phyloP scores from a whole-genome alignment of 2,888 invertebrate genomes.

The Rhogogaster chlorosoma region DNA sequence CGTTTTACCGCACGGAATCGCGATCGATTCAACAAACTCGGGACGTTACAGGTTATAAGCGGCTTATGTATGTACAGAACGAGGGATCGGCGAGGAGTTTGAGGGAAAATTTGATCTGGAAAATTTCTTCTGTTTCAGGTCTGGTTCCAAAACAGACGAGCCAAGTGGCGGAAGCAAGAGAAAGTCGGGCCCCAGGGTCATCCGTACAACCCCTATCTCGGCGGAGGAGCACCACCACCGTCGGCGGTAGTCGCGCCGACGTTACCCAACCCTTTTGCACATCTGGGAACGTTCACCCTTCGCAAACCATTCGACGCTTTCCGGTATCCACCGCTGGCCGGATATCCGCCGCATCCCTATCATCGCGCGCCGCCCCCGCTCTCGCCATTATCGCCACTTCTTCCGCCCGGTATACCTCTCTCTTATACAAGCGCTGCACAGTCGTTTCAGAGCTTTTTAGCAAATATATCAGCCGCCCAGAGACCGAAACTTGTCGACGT shows the following conservation, averaged over 20 bases:
- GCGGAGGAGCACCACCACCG: slow-evolving; percentile 83
- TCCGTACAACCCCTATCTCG: slow-evolving; percentile 92
- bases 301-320: slow-evolving; percentile 84
- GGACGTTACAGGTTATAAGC: no score
- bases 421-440: slow-evolving; percentile 79
- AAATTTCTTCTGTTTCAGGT: slow-evolving; percentile 83
- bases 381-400: slow-evolving; percentile 82
- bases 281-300: slow-evolving; percentile 86
- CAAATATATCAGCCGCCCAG: slow-evolving; percentile 86
- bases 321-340: slow-evolving; percentile 84
- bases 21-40: slow-evolving; percentile 47
- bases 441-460: slow-evolving; percentile 92
- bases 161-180: slow-evolving; percentile 96
- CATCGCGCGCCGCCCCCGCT: slow-evolving; percentile 83
- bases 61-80: no score
- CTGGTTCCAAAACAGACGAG: slow-evolving; percentile 95
- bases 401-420: slow-evolving; percentile 72
- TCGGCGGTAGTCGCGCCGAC: slow-evolving; percentile 87
- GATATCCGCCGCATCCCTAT: slow-evolving; percentile 81
- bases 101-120: no score
- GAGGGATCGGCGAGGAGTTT: no score
- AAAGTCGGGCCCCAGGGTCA: slow-evolving; percentile 95
- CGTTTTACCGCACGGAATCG: slow-evolving; percentile 5
- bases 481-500: slow-evolving; percentile 78
- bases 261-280: slow-evolving; percentile 90